Evolutionary conservation across 2,797 vertebrate species (phyloP).

Genomic region (Staurois parvus): DNA sequence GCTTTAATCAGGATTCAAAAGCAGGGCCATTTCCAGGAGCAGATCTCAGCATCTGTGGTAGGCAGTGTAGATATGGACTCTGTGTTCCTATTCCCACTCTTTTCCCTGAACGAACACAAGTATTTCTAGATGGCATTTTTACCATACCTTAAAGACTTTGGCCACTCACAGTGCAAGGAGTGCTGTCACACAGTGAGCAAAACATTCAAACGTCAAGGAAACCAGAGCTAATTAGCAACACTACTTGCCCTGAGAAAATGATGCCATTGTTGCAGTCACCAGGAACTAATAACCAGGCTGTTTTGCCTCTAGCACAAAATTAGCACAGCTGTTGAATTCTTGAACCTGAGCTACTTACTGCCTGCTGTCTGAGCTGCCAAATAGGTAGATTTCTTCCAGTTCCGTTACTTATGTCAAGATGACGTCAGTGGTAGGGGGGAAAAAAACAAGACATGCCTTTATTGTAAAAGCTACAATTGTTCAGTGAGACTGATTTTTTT

Average conservation of each 20-base stretch:
- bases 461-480: not conserved
- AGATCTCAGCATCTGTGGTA: too few species aligned
- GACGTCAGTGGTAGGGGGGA: not conserved
- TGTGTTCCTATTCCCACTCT: not conserved
- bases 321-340: slow-evolving; percentile 4
- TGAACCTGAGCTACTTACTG: not conserved
- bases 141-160: not conserved
- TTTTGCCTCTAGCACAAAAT: slow-evolving; percentile 29
- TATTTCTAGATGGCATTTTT: not conserved
- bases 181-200: slow-evolving; percentile 29
- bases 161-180: slow-evolving; percentile 27
- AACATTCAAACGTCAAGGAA: slow-evolving; percentile 42
- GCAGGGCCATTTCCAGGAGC: too few species aligned
- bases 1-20: too few species aligned
- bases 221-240: slow-evolving; percentile 28
- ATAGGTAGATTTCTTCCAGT: not conserved
- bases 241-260: slow-evolving; percentile 22
- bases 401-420: not conserved
- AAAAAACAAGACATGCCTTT: not conserved
- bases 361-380: not conserved
- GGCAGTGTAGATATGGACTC: not conserved
- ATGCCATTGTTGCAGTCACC: slow-evolving; percentile 29
- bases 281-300: slow-evolving; percentile 32
- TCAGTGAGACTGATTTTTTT: not conserved
- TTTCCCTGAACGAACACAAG: not conserved